Conservation (phyloP, 2,888 invertebrate species). For the Alitta virens region DNA sequence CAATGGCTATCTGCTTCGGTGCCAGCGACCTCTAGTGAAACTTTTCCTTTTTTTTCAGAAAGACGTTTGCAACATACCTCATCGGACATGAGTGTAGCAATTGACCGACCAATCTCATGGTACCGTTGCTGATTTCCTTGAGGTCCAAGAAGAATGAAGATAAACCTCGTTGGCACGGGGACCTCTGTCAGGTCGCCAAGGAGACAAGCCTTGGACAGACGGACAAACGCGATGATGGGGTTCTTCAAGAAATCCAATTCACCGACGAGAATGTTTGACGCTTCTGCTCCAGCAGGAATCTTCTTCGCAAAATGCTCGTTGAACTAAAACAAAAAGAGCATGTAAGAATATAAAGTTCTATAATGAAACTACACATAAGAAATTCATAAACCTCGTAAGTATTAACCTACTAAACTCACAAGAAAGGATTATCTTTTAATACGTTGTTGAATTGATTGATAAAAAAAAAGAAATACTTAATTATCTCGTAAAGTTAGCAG, state of each 20-base stretch:
- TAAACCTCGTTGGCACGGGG: slow-evolving; percentile 80
- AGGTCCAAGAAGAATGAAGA: slow-evolving; percentile 41
- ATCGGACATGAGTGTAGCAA: slow-evolving; percentile 97
- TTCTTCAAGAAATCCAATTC: slow-evolving; percentile 94
- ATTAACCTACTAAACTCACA: too few relatives aligned
- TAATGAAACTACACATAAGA: too few relatives aligned
- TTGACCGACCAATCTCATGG: slow-evolving; percentile 94
- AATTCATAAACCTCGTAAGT: too few relatives aligned
- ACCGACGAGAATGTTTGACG: slow-evolving; percentile 95
- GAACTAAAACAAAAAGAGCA: slow-evolving; percentile 23
- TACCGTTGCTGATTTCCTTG: slow-evolving; percentile 59
- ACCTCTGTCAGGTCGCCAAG: slow-evolving; percentile 97
- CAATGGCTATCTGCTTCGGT: too few relatives aligned
- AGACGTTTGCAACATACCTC: too few relatives aligned
- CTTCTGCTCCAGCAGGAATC: slow-evolving; percentile 94
- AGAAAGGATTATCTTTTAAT: too few relatives aligned
- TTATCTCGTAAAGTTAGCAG: too few relatives aligned
- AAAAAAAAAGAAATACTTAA: too few relatives aligned
- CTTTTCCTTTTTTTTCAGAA: too few relatives aligned
- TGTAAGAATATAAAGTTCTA: background rate
- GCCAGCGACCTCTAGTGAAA: too few relatives aligned
- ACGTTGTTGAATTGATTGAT: background rate
- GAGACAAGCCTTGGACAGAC: slow-evolving; percentile 80
- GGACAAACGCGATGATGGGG: slow-evolving; percentile 87
- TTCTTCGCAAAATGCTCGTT: slow-evolving; percentile 64